A percentile compares a stretch with the other conserved stretches of the same genome.
These are phyloP conservation scores for Notechis scutatus DNA, from an alignment of 2,113 vertebrate species.

Conservation along the genomic window DNA sequence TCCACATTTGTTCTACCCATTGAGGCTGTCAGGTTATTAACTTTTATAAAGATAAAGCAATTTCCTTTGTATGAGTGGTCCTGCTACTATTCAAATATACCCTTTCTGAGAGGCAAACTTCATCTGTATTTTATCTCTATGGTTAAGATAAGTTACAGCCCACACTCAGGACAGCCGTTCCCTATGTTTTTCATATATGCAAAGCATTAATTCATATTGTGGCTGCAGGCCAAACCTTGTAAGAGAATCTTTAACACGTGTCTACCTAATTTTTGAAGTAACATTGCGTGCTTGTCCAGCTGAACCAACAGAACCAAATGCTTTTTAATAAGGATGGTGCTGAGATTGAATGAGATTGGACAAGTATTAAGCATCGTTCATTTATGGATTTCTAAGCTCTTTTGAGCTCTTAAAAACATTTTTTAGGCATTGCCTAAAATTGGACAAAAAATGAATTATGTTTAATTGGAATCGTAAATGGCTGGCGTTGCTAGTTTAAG, in stretches of 20 bases:
- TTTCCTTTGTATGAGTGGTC: background rate
- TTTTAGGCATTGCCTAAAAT: background rate
- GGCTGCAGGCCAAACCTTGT: background rate
- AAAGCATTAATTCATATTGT: background rate
- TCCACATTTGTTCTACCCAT: background rate
- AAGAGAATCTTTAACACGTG: background rate
- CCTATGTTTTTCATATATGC: background rate
- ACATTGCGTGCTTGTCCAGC: background rate
- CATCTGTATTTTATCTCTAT: background rate
- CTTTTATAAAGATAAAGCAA: background rate
- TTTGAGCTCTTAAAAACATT: background rate
- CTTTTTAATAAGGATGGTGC: background rate
- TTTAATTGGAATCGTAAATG: constrained; percentile 24
- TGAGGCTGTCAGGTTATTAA: background rate
- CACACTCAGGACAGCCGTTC: background rate
- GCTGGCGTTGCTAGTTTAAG: constrained; percentile 3
- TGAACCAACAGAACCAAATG: background rate
- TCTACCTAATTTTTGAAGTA: background rate
- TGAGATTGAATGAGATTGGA: too few species aligned
- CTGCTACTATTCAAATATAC: background rate
- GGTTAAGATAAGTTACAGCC: background rate
- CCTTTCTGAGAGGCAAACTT: background rate
- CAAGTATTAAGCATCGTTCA: background rate
- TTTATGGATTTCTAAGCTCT: background rate
- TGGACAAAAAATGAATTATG: constrained; percentile 8